Evolutionary conservation across 2,113 vertebrate genomes (phyloP).

Genomic region (Taxidea taxus): DNA sequence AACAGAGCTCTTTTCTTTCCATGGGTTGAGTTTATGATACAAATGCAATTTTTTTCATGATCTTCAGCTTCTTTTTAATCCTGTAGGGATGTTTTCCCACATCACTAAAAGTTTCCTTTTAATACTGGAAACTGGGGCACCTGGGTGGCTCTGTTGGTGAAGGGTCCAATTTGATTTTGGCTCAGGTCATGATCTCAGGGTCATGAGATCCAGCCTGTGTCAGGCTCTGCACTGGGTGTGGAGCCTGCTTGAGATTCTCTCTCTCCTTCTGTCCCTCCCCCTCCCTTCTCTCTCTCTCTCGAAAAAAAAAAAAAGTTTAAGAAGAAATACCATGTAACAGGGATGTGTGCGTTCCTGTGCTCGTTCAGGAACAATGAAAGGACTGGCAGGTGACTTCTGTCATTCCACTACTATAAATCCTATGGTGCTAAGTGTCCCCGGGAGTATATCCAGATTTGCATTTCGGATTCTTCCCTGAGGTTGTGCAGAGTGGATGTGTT

Average conservation of each 20-base stretch:
- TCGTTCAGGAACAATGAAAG: fast-evolving
- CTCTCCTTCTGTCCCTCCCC: background rate
- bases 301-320: background rate
- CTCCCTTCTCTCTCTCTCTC: background rate
- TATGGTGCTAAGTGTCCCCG: background rate
- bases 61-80: background rate
- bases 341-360: background rate
- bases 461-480: background rate
- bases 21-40: background rate
- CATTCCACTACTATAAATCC: background rate
- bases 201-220: background rate
- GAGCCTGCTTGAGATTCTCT: background rate
- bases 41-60: background rate
- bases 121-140: background rate
- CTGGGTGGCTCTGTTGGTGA: background rate
- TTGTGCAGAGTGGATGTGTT: fast-evolving
- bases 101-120: too few species aligned
- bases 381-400: background rate
- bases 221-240: background rate
- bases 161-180: fast-evolving
- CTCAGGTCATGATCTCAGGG: background rate
- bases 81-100: background rate
- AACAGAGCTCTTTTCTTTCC: fast-evolving
- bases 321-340: background rate
- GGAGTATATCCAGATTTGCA: too few species aligned